Percentiles rank a stretch among this genome's conserved stretches.
Conservation (phyloP, 2,797 vertebrate species). For the Macroramphosus scolopax region DNA sequence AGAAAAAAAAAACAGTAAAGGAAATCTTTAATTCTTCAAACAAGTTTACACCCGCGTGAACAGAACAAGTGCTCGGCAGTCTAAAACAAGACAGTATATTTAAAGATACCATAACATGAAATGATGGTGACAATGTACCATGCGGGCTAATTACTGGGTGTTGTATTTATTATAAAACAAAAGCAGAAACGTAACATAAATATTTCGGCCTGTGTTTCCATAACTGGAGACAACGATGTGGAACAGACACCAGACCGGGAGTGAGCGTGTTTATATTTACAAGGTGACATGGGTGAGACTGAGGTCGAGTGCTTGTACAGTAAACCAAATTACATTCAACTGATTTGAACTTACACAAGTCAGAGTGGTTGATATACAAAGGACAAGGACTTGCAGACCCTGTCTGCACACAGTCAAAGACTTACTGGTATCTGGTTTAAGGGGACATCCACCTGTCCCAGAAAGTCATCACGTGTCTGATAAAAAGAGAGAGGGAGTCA, state of each 20-base stretch:
- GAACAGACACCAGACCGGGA: slow-evolving; percentile 56
- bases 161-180: slow-evolving; percentile 65
- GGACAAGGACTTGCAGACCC: slow-evolving; percentile 4
- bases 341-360: neutral
- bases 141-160: slow-evolving; percentile 28
- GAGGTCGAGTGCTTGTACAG: slow-evolving; percentile 24
- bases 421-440: slow-evolving; percentile 92
- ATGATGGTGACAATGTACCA: slow-evolving; percentile 18
- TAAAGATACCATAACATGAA: slow-evolving; percentile 18
- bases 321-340: slow-evolving; percentile 16
- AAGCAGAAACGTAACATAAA: slow-evolving; percentile 51
- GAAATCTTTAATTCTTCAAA: slow-evolving; percentile 26
- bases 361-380: neutral
- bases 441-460: slow-evolving; percentile 96
- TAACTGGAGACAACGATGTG: slow-evolving; percentile 56
- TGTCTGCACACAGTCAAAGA: slow-evolving; percentile 13
- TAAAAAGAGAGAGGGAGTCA: slow-evolving; percentile 6
- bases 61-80: slow-evolving; percentile 1
- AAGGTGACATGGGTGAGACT: slow-evolving; percentile 32
- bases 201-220: slow-evolving; percentile 59
- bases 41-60: slow-evolving; percentile 3
- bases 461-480: slow-evolving; percentile 98
- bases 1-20: slow-evolving; percentile 58
- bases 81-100: slow-evolving; percentile 12
- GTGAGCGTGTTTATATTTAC: slow-evolving; percentile 44